Conservation (phyloP, 2,888 invertebrate species). For the Lepidonotus clava region DNA sequence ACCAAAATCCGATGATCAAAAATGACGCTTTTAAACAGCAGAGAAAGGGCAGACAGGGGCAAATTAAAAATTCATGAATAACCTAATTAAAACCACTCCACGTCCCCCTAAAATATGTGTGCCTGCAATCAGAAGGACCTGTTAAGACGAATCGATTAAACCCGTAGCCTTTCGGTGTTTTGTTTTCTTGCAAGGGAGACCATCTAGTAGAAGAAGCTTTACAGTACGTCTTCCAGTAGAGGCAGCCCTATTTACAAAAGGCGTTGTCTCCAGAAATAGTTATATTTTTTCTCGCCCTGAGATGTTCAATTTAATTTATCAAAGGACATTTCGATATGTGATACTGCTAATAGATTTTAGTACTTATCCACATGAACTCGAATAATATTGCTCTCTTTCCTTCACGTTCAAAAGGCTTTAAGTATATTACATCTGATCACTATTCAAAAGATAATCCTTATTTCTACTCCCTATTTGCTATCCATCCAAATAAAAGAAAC, state of each 20-base stretch:
- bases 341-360: too few species aligned
- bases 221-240: not conserved
- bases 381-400: too few species aligned
- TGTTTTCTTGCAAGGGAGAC: not conserved
- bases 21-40: not conserved
- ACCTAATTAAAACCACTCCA: not conserved
- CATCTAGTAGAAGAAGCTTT: not conserved
- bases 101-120: not conserved
- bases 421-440: too few species aligned
- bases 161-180: not conserved
- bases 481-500: too few species aligned
- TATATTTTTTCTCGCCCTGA: too few species aligned
- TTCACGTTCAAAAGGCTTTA: too few species aligned
- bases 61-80: slow-evolving; percentile 31
- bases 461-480: too few species aligned
- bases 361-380: too few species aligned
- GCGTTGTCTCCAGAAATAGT: too few species aligned
- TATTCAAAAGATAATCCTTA: too few species aligned
- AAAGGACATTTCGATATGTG: too few species aligned
- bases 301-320: too few species aligned
- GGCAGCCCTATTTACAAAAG: not conserved
- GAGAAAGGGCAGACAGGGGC: not conserved
- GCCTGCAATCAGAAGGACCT: not conserved
- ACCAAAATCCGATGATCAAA: not conserved
- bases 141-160: not conserved